Evolutionary conservation across 2,888 invertebrate genomes (phyloP), one percentile per base, ranked within the genome.

Genomic region (Drosophila rellima): DNA sequence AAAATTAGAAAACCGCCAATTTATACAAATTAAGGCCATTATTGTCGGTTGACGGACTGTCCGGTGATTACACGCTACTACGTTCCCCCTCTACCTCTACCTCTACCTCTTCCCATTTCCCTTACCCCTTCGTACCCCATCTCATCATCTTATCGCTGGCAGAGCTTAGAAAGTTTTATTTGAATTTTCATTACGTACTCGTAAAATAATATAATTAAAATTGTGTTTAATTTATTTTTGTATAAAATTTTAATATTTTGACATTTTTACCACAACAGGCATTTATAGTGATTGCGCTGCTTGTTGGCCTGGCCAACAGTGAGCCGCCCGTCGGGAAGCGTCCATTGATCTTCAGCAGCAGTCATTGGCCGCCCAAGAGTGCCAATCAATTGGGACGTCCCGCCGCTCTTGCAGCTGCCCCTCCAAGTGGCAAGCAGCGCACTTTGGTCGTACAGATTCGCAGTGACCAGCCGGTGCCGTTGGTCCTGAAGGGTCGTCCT

Each of bases 371-470:
- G 2, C 84, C 85, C 0, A 91, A 90, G 52, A 88, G 66, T 44
- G 74, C 74, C 37, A 91, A 91, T 33, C 91, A 92, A 42, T 26
- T 85, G 33, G 57, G 64, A 0, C 90, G 78, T 10, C 70, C 74
- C 2, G 84, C 64, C 11, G 31, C 29, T 4, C 37, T 52, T n/a
- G 52, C 37, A 4, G 62, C 55, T 13, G 50, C 65, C 3, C 47
- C 52, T 18, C 15, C 42, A 3, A 17, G 50, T 6, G 88, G 74
- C 10, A 91, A 91, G 35, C 90, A 90, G 50, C 88, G 91, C 40
- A 91, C 92, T 0, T 51, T 92, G 18, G 91, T 92, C 2, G 88
- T 92, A 0, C 92, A 92, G 77, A 92, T 92, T 39, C 91, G 93
- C 20, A 92, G 92, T 59, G 92, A 92, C 71, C 90, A 91, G 64